Percentiles rank a stretch among this genome's conserved stretches.
Conservation (phyloP, 2,888 invertebrate genomes). For the Heteropelma amictum region DNA sequence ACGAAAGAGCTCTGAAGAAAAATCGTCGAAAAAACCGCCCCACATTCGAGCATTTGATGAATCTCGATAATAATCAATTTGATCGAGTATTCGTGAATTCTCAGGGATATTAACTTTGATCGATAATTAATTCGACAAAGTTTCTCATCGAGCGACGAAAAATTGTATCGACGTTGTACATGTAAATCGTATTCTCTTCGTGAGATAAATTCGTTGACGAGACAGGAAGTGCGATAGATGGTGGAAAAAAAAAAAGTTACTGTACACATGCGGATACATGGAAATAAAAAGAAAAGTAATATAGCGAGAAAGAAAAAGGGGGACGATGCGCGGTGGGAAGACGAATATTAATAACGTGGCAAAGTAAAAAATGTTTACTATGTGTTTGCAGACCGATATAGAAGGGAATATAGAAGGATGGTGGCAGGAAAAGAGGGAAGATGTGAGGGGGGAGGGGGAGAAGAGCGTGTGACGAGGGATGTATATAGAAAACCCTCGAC, state of each 20-base stretch:
- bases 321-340: constrained; percentile 56
- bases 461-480: constrained; percentile 25
- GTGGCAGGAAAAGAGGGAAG: constrained; percentile 47
- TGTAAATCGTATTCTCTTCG: not conserved
- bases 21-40: too few relatives aligned
- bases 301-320: constrained; percentile 56
- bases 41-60: too few relatives aligned
- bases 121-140: not conserved
- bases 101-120: too few relatives aligned
- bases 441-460: constrained; percentile 63
- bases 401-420: constrained; percentile 66
- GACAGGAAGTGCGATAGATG: constrained; percentile 20
- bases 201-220: constrained; percentile 34
- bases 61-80: too few relatives aligned
- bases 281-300: constrained; percentile 44
- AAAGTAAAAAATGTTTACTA: constrained; percentile 75
- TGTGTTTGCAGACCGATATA: constrained; percentile 71
- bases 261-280: constrained; percentile 2
- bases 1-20: too few relatives aligned
- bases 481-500: constrained; percentile 43
- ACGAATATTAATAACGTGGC: constrained; percentile 77
- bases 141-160: not conserved
- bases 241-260: constrained; percentile 3
- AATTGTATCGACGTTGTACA: not conserved
- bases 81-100: too few relatives aligned